Conservation (phyloP, 2,888 invertebrate species). For the Dicycla oo region DNA sequence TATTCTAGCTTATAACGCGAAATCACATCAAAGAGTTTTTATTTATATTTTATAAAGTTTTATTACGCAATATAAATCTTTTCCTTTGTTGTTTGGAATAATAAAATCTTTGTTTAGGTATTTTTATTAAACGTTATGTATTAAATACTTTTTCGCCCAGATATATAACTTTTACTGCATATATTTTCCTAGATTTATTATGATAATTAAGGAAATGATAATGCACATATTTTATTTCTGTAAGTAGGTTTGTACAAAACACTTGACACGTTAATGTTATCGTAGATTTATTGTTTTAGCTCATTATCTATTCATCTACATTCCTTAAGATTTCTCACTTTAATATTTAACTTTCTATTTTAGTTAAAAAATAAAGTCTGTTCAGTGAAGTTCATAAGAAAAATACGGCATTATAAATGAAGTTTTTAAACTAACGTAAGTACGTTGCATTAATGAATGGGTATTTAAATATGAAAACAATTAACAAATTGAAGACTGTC, state of each 20-base stretch:
- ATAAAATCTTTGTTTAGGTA: conserved; percentile 51
- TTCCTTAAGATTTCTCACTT: conserved; percentile 5
- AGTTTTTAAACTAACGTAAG: neutral
- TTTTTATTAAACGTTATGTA: conserved; percentile 42
- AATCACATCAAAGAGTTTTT: conserved; percentile 63
- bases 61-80: conserved; percentile 58
- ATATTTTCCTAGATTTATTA: no score
- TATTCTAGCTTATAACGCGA: conserved; percentile 55
- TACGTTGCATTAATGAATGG: neutral
- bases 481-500: neutral
- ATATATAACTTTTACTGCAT: conserved; percentile 12
- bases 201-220: no score
- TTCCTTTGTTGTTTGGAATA: conserved; percentile 62
- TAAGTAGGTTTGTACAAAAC: no score
- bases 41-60: conserved; percentile 63
- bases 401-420: neutral
- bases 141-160: conserved; percentile 26
- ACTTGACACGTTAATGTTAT: no score
- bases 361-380: neutral
- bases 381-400: neutral
- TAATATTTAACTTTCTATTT: conserved; percentile 1
- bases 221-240: no score
- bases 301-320: conserved; percentile 4
- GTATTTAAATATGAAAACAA: neutral
- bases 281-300: conserved; percentile 18